phyloP scores from a whole-genome alignment of 2,113 vertebrate genomes.

The Uropsilus gracilis region DNA sequence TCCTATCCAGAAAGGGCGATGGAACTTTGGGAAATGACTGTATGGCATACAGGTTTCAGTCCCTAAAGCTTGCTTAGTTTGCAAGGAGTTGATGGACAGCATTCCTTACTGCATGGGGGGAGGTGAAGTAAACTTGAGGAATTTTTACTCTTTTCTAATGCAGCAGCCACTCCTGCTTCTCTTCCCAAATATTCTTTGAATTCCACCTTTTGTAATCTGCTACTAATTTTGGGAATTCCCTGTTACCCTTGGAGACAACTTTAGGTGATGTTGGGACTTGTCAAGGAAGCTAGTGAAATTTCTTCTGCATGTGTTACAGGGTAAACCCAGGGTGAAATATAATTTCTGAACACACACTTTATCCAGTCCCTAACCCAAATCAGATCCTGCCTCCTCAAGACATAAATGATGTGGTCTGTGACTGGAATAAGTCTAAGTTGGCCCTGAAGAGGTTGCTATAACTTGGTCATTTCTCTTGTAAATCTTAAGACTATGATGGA shows the following conservation, averaged over 20 bases:
- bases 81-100: background rate
- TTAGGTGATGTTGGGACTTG: background rate
- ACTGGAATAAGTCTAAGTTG: background rate
- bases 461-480: background rate
- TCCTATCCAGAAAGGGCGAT: background rate
- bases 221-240: background rate
- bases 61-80: accelerated
- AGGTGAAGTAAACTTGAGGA: background rate
- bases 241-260: background rate
- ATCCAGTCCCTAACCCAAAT: background rate
- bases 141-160: background rate
- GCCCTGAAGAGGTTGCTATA: slow-evolving; percentile 22
- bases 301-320: background rate
- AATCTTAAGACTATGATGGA: background rate
- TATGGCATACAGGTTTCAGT: background rate
- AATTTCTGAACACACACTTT: background rate
- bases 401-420: background rate
- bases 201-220: background rate
- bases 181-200: background rate
- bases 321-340: background rate
- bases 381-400: background rate
- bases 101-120: background rate
- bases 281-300: background rate
- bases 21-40: background rate
- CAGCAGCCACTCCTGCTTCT: background rate